Percentiles rank a stretch among this genome's conserved stretches.
Conservation (phyloP, 2,888 invertebrate genomes). For the Mystacides longicornis region DNA sequence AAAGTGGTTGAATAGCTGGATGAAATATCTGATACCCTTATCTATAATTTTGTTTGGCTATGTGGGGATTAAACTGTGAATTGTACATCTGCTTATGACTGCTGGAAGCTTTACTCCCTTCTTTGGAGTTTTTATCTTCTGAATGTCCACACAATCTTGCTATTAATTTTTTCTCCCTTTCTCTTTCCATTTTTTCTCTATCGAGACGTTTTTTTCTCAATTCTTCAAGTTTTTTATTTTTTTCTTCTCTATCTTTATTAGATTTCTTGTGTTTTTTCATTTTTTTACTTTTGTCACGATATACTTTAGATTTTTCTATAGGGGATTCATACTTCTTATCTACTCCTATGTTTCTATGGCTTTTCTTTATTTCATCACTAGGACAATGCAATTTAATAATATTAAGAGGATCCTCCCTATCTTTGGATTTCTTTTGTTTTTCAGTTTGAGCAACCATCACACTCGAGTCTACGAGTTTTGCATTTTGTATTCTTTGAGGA, state of each 20-base stretch:
- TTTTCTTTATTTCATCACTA: slow-evolving; percentile 10
- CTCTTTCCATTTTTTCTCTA: slow-evolving; percentile 74
- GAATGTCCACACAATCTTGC: slow-evolving; percentile 13
- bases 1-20: too few relatives aligned
- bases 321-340: not conserved
- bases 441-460: slow-evolving; percentile 26
- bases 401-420: slow-evolving; percentile 60
- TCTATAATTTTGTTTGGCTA: slow-evolving; percentile 77
- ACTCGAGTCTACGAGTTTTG: slow-evolving; percentile 38
- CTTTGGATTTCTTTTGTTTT: slow-evolving; percentile 29
- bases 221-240: slow-evolving; percentile 47
- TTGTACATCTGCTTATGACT: slow-evolving; percentile 75
- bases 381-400: slow-evolving; percentile 46
- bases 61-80: slow-evolving; percentile 91
- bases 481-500: slow-evolving; percentile 47
- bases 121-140: not conserved
- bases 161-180: slow-evolving; percentile 43
- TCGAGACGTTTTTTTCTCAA: slow-evolving; percentile 70
- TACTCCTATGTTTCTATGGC: not conserved
- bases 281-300: slow-evolving; percentile 30
- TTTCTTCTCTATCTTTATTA: slow-evolving; percentile 32
- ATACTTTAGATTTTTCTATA: slow-evolving; percentile 22
- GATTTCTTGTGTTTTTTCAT: slow-evolving; percentile 27
- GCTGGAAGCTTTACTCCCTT: slow-evolving; percentile 12
- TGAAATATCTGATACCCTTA: too few relatives aligned